Base-by-base conservation (phyloP, 2,888 invertebrate genomes). In the Megastigmus dorsalis region DNA sequence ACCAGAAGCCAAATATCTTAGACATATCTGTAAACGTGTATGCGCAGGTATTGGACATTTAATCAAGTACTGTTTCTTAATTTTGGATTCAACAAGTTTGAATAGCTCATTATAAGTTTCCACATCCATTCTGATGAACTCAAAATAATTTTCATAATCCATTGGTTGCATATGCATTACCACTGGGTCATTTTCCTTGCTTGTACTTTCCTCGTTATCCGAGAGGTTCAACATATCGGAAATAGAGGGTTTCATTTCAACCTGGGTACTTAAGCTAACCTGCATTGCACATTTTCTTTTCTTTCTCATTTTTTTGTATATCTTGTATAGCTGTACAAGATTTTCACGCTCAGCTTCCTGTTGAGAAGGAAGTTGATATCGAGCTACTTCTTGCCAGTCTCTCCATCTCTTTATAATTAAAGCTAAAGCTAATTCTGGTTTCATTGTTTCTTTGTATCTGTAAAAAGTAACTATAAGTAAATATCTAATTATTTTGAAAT, bases 1-100 rank as follows among this genome's bases (percentile, higher is more conserved):
- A 0, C 79, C 77, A n/a, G 79, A 75, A 54, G 78, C 77, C 45
- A 80, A 48, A 43, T 74, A 79, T n/a, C 78, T 74, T 20, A 79
- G 23, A 41, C 66, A 62, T 15, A 78, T 74, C 26, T 76, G 74
- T 38, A 79, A 45, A 23, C 78, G 63, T 43, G 66, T 63, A 70
- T 75, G 55, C 28, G 77, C 36, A 38, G 77, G 57, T 4, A 74
- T 68, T 36, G 74, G 65, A 20, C 45, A 43, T 20, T 71, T 67
- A 43, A 71, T 38, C 18, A 50, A 28, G 33, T 45, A n/a, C 48
- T 71, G 65, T 55, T 76, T 78, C n/a, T 76, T 52, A 20, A 74
- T 74, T 9, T 10, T 59, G 13, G 54, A 50, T 52, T 65, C 55
- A 45, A 72, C 15, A n/a, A 76, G 41, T 9, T 41, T 41, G 2